These are phyloP conservation scores for Brevimyrus niger DNA, from an alignment of 2,113 vertebrate species.

Conservation along the genomic window DNA sequence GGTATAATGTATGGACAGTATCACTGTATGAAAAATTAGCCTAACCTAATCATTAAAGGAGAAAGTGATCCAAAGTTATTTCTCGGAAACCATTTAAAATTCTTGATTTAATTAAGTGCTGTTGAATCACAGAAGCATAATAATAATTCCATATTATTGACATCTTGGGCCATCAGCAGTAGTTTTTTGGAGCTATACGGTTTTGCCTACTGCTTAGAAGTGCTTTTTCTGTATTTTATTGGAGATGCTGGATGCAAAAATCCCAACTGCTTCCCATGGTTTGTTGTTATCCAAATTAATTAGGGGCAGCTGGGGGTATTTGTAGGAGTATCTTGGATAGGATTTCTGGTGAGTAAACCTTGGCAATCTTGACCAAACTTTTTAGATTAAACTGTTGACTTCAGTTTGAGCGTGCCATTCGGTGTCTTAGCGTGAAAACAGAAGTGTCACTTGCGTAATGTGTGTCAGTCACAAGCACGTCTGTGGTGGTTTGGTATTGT, in stretches of 20 bases:
- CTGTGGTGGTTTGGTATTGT: neutral
- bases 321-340: neutral
- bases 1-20: neutral
- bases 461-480: neutral
- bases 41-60: neutral
- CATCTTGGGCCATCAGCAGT: neutral
- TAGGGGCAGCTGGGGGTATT: constrained; percentile 6
- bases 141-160: neutral
- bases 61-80: neutral
- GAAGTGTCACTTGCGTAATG: neutral
- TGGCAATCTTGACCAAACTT: neutral
- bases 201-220: neutral
- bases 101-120: neutral
- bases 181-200: neutral
- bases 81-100: neutral
- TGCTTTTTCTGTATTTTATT: neutral
- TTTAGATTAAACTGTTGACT: constrained; percentile 6
- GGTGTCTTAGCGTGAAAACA: neutral
- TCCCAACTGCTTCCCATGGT: neutral
- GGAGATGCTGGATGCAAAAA: neutral
- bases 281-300: neutral
- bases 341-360: neutral
- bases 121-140: neutral
- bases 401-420: neutral
- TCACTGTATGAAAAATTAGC: neutral